Percentiles rank a stretch among this genome's conserved stretches.
Evolutionary conservation across 1,140 invertebrate species (phyloP).

Genomic region (Scaptomyza hsui): DNA sequence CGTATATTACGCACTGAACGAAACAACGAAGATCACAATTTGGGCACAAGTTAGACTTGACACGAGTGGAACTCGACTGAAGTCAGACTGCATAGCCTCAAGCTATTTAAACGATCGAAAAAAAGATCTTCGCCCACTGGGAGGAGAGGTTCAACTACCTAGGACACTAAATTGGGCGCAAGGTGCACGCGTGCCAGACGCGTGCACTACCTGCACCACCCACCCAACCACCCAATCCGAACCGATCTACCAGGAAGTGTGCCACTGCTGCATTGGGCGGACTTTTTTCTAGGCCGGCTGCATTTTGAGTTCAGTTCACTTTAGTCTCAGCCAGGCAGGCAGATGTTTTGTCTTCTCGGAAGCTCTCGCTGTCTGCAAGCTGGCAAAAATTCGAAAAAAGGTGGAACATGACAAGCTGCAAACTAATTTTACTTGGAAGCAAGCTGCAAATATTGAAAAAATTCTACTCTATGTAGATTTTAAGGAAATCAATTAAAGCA

Average conservation of each 20-base stretch:
- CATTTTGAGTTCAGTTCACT: background rate
- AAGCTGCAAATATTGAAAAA: conserved; percentile 59
- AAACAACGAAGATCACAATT: conserved; percentile 23
- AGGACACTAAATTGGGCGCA: conserved; percentile 16
- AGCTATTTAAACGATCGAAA: conserved; percentile 64
- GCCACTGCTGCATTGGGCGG: conserved; percentile 49
- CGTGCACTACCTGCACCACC: conserved; percentile 62
- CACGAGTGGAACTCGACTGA: conserved; percentile 76
- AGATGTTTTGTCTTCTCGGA: conserved; percentile 70
- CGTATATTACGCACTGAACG: conserved; percentile 39
- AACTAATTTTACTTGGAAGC: conserved; percentile 59
- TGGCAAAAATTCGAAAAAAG: conserved; percentile 47
- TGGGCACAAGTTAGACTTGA: conserved; percentile 71
- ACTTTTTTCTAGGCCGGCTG: conserved; percentile 55
- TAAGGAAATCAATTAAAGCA: background rate
- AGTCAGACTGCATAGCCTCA: background rate
- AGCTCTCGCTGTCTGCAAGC: conserved; percentile 40
- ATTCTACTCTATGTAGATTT: background rate
- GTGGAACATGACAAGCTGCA: conserved; percentile 66
- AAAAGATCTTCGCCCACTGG: conserved; percentile 8
- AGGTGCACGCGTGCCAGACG: conserved; percentile 67
- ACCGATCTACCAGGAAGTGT: conserved; percentile 63
- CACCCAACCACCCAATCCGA: conserved; percentile 36
- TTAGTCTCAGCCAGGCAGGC: conserved; percentile 54
- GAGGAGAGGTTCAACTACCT: conserved; percentile 14